Evolutionary conservation across 2,797 vertebrate genomes (phyloP).

Genomic region (Manis javanica): DNA sequence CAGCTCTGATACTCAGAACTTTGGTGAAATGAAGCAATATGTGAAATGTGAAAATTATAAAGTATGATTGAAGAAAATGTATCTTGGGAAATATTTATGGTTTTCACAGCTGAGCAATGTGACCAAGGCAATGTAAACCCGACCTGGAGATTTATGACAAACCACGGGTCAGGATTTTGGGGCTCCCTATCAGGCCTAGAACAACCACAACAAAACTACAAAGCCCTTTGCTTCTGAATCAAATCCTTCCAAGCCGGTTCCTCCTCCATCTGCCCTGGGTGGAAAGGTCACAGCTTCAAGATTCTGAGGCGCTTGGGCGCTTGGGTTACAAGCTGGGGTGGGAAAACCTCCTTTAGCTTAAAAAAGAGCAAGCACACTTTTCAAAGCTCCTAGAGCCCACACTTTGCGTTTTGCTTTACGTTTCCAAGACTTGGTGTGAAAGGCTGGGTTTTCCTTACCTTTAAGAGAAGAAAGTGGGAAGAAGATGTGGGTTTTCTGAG

Average conservation of each 20-base stretch:
- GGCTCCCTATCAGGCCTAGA: neutral
- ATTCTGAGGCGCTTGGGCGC: neutral
- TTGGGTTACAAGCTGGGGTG: neutral
- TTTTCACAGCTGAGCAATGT: slow-evolving; percentile 1
- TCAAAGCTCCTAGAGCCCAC: neutral
- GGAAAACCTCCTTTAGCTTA: slow-evolving; percentile 33
- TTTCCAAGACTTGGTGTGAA: neutral
- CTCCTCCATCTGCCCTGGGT: neutral
- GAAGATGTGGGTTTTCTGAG: neutral
- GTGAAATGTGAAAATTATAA: neutral
- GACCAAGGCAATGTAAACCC: neutral
- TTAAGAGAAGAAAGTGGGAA: neutral
- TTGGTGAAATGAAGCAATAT: neutral
- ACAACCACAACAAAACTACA: neutral
- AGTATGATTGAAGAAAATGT: neutral
- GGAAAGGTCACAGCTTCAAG: neutral
- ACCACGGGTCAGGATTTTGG: neutral
- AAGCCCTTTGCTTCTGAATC: slow-evolving; percentile 6
- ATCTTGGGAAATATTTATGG: neutral
- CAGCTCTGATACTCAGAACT: neutral
- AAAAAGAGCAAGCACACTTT: slow-evolving; percentile 14
- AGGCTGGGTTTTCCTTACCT: slow-evolving; percentile 1
- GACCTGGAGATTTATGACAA: neutral
- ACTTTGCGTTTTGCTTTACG: slow-evolving; percentile 29
- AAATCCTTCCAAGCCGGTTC: neutral